These are phyloP conservation scores for Eulimnadia texana DNA, from an alignment of 1,140 invertebrate species.

Conservation along the genomic window DNA sequence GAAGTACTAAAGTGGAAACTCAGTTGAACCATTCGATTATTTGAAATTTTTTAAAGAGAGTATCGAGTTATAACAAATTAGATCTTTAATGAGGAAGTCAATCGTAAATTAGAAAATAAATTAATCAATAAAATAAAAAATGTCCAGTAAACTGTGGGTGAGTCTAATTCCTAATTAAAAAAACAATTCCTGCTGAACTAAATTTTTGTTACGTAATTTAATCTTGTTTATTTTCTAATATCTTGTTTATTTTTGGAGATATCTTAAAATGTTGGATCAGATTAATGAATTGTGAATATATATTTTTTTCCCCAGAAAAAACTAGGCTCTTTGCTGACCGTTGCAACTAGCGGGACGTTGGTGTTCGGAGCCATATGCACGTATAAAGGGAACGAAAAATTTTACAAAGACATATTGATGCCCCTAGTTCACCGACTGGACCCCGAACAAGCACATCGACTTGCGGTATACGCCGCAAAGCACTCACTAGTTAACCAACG, in stretches of 20 bases:
- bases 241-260: background rate
- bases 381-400: conserved; percentile 55
- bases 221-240: background rate
- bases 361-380: conserved; percentile 46
- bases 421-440: conserved; percentile 48
- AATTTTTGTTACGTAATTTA: too few species aligned
- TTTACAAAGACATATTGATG: conserved; percentile 54
- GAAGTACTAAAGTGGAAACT: too few species aligned
- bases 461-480: conserved; percentile 53
- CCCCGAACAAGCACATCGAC: conserved; percentile 62
- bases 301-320: conserved; percentile 37
- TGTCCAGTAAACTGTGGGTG: too few species aligned
- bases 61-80: too few species aligned
- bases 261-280: too few species aligned
- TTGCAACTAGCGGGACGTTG: conserved; percentile 40
- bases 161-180: too few species aligned
- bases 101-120: too few species aligned
- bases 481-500: conserved; percentile 45
- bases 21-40: too few species aligned
- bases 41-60: too few species aligned
- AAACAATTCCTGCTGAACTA: too few species aligned
- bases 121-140: too few species aligned
- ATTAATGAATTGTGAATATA: background rate
- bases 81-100: too few species aligned
- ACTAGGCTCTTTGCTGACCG: conserved; percentile 31